phyloP scores from a whole-genome alignment of 2,888 invertebrate genomes.

The Acrocyrtus sp. region DNA sequence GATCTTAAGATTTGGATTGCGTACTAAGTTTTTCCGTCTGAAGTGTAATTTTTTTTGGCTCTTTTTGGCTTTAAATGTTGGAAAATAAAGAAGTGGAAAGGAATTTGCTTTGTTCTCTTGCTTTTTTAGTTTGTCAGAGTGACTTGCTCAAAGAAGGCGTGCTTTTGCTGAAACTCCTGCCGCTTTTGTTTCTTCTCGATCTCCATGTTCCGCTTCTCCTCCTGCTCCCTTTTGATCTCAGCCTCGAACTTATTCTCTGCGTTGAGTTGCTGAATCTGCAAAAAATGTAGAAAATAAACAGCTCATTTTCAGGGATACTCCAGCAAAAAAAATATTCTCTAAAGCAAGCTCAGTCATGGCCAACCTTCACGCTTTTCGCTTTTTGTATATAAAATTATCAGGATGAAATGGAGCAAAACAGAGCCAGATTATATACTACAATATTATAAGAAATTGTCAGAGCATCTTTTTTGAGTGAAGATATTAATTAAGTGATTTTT shows the following conservation, averaged over 20 bases:
- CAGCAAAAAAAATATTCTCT: not conserved
- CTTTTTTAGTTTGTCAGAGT: constrained; percentile 54
- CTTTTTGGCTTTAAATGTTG: too few species aligned
- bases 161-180: constrained; percentile 88
- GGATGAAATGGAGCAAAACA: too few species aligned
- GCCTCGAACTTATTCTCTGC: constrained; percentile 89
- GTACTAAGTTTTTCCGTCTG: not conserved
- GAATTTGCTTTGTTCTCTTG: too few species aligned
- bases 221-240: constrained; percentile 92
- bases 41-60: not conserved
- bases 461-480: too few species aligned
- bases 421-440: too few species aligned
- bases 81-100: constrained; percentile 10
- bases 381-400: not conserved
- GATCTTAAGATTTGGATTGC: too few species aligned
- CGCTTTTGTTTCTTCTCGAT: constrained; percentile 84
- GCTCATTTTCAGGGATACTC: not conserved
- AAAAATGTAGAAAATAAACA: constrained; percentile 57
- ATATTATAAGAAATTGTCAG: too few species aligned
- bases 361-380: not conserved
- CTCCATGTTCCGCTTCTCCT: constrained; percentile 83
- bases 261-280: constrained; percentile 83
- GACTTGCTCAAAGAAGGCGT: constrained; percentile 78
- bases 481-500: too few species aligned
- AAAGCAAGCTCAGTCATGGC: not conserved